Percentiles rank a stretch among this genome's conserved stretches.
Conservation (phyloP, 2,888 invertebrate species). For the Cyclophora albipunctata region DNA sequence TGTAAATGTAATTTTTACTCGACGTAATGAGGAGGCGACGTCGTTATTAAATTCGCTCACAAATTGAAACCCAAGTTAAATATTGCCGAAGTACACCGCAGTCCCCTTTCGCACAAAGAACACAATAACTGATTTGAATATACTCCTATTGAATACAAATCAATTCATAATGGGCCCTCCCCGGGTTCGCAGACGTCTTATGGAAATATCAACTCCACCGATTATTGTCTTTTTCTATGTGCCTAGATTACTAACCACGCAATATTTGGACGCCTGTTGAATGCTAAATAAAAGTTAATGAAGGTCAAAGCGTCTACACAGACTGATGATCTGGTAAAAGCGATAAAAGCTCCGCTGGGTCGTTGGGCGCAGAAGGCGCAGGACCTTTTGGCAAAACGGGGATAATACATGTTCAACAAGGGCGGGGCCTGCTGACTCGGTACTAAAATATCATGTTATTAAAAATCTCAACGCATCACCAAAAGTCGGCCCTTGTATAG, state of each 20-base stretch:
- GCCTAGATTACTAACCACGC: conserved; percentile 20
- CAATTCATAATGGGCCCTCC: conserved; percentile 41
- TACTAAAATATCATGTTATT: too few relatives aligned
- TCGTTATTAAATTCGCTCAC: conserved; percentile 4
- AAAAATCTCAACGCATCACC: too few relatives aligned
- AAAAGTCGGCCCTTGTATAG: too few relatives aligned
- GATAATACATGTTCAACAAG: too few relatives aligned
- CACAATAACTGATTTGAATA: conserved; percentile 63
- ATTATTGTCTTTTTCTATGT: conserved; percentile 26
- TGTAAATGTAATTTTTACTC: neutral
- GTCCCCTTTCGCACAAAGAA: conserved; percentile 44
- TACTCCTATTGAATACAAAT: conserved; percentile 55
- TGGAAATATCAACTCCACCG: conserved; percentile 33
- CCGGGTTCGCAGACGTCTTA: conserved; percentile 36
- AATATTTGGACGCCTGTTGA: conserved; percentile 8
- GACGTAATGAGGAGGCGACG: too few relatives aligned
- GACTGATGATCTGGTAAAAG: too few relatives aligned
- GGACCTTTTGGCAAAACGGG: too few relatives aligned
- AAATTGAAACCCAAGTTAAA: conserved; percentile 14
- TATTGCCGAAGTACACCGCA: conserved; percentile 23
- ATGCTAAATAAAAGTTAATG: neutral
- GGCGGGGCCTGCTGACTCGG: too few relatives aligned
- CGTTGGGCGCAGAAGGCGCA: too few relatives aligned
- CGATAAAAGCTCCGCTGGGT: too few relatives aligned
- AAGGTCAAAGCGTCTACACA: neutral